Evolutionary conservation across 1,140 invertebrate species (phyloP).

Genomic region (Prorops nasuta): DNA sequence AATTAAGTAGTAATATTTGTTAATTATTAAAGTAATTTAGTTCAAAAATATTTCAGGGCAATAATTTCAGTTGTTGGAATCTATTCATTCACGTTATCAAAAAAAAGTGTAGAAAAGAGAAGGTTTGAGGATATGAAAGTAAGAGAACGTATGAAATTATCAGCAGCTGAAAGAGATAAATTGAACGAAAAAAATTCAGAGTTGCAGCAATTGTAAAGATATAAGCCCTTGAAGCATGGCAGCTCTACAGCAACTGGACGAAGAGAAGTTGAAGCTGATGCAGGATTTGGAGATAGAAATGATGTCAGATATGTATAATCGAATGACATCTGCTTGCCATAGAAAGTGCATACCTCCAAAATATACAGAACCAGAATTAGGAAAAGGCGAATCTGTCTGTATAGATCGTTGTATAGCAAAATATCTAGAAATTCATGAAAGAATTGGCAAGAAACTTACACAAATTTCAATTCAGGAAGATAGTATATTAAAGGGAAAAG

Average conservation of each 20-base stretch:
- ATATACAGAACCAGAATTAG: constrained; percentile 88
- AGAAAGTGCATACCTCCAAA: constrained; percentile 94
- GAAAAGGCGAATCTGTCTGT: constrained; percentile 97
- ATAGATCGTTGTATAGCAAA: constrained; percentile 97
- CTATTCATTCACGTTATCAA: constrained; percentile 72
- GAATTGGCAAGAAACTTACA: constrained; percentile 94
- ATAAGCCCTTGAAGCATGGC: no score
- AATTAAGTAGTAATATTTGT: not conserved
- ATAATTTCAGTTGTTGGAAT: constrained; percentile 64
- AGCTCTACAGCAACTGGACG: constrained; percentile 66
- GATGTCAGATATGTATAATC: constrained; percentile 99
- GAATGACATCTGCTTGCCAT: constrained; percentile 90
- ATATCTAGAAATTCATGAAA: constrained; percentile 95
- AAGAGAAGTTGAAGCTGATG: constrained; percentile 83
- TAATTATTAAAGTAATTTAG: no score
- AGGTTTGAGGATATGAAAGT: constrained; percentile 79
- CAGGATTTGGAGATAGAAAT: constrained; percentile 97
- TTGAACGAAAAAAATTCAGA: not conserved
- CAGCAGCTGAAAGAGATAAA: constrained; percentile 16
- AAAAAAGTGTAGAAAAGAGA: constrained; percentile 62
- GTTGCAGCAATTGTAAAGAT: constrained; percentile 13
- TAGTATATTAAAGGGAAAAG: constrained; percentile 63
- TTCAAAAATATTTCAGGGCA: constrained; percentile 60
- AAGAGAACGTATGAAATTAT: constrained; percentile 66
- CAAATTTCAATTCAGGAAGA: no score